Conservation (phyloP, 2,113 vertebrate genomes). For the human (Homo sapiens) region DNA sequence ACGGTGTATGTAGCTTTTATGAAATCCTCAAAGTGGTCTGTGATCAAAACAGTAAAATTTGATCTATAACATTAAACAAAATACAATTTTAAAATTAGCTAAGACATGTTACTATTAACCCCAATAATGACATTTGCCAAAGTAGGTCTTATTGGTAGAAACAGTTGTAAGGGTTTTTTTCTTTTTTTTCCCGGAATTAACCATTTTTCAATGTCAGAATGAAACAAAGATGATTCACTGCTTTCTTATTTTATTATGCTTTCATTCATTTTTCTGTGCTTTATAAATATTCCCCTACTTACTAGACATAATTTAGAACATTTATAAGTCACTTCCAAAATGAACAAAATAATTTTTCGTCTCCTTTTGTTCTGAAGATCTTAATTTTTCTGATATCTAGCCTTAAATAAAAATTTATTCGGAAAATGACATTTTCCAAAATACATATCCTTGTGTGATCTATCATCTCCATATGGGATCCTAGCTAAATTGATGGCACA, state of each 20-base stretch:
- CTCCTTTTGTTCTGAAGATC: slow-evolving; percentile 17
- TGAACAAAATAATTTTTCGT: slow-evolving; percentile 28
- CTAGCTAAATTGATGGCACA: slow-evolving; percentile 49
- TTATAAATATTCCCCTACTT: slow-evolving; percentile 33
- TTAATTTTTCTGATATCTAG: slow-evolving; percentile 23
- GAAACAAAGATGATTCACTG: background rate
- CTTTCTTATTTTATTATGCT: background rate
- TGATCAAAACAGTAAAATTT: slow-evolving; percentile 23
- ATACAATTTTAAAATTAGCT: slow-evolving; percentile 8
- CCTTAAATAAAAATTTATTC: slow-evolving; percentile 45
- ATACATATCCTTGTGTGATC: slow-evolving; percentile 15
- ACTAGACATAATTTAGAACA: slow-evolving; percentile 50
- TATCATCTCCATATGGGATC: slow-evolving; percentile 25
- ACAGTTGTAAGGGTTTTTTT: background rate
- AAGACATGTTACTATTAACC: background rate
- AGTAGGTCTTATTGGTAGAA: background rate
- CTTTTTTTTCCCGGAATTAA: background rate
- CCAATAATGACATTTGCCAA: background rate
- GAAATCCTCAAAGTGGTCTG: background rate
- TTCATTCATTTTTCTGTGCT: slow-evolving; percentile 24
- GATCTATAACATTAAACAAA: slow-evolving; percentile 10
- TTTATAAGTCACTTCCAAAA: slow-evolving; percentile 33
- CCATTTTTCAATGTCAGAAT: slow-evolving; percentile 18
- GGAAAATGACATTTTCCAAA: slow-evolving; percentile 46
- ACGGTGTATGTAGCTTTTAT: background rate